phyloP scores from a whole-genome alignment of 2,113 vertebrate genomes.

The Notechis scutatus region DNA sequence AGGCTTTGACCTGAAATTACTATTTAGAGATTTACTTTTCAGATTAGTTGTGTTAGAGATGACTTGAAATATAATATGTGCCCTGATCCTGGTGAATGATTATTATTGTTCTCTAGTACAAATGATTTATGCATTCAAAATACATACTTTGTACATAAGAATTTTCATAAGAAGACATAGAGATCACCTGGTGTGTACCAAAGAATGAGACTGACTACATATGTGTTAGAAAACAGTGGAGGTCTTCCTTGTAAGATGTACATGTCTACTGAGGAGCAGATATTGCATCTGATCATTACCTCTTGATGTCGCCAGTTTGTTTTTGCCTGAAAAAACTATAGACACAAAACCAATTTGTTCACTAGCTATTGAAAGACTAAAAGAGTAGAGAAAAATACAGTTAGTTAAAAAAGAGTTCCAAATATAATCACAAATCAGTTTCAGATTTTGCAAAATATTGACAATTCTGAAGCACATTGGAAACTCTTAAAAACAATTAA shows the following conservation, averaged over 20 bases:
- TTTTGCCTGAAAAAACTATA: not conserved
- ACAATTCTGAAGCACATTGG: not conserved
- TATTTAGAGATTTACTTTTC: not conserved
- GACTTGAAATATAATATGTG: not conserved
- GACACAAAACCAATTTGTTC: not conserved
- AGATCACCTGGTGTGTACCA: not conserved
- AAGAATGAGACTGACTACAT: not conserved
- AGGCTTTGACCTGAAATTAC: not conserved
- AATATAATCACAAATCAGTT: not conserved
- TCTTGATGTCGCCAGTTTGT: not conserved
- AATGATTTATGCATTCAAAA: no score
- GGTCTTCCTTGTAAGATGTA: not conserved
- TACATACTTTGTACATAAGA: no score
- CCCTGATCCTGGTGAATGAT: no score
- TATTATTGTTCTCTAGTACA: no score
- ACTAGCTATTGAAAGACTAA: not conserved
- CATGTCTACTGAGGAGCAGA: no score
- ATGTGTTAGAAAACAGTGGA: not conserved
- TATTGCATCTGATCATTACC: not conserved
- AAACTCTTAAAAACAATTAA: not conserved
- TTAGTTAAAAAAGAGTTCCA: not conserved
- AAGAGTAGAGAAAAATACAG: not conserved
- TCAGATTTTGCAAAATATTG: not conserved
- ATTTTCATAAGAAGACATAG: not conserved
- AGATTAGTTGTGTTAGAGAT: not conserved